Base-by-base conservation (phyloP, 2,888 invertebrate genomes). In the Cremastobaeus sp. region DNA sequence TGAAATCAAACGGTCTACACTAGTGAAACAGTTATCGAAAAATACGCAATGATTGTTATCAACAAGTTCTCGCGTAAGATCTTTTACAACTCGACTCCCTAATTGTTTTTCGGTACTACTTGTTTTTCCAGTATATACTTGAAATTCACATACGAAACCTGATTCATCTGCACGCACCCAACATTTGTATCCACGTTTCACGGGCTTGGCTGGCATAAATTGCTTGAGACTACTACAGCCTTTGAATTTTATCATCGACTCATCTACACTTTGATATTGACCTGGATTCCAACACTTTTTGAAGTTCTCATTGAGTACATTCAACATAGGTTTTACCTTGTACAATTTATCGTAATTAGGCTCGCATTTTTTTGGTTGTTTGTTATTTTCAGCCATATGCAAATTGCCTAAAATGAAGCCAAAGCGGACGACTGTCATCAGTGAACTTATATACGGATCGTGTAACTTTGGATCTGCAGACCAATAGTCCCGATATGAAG, bases 101-200 rank as follows among this genome's bases (percentile, higher is more conserved):
- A 81, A 43, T 52, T 76, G 59, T 18, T 78, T 77, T 57, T 80
- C 76, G 45, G 52, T 48, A 0, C 59, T 55, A 4, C 59, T 78
- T 15, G 65, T 59, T 75, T 82, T 81, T 14, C 81, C 82, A 15
- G 80, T 78, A 68, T 84, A 82, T 11, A 84, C 70, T 45, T 82
- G 74, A 77, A 82, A 84, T 41, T 60, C 66, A 12, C 60, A 65
- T 1, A 72, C 35, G 25, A 37, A 60, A 18, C 60, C 48, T 30
- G 52, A 18, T 17, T 50, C 4, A 60, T 66, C 60, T 15, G 45
- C 64, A 12, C 60, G 37, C 30, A 72, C 60, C 55, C 66, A 68
- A 34, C 59, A 37, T 35, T 69, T 69, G 21, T 18, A 68, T 2
- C 57, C 50, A 2, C 71, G 14, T 59, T 66, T 66, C 52, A 54